Conservation (phyloP, 2,113 vertebrate genomes). For the Eretmochelys imbricata region DNA sequence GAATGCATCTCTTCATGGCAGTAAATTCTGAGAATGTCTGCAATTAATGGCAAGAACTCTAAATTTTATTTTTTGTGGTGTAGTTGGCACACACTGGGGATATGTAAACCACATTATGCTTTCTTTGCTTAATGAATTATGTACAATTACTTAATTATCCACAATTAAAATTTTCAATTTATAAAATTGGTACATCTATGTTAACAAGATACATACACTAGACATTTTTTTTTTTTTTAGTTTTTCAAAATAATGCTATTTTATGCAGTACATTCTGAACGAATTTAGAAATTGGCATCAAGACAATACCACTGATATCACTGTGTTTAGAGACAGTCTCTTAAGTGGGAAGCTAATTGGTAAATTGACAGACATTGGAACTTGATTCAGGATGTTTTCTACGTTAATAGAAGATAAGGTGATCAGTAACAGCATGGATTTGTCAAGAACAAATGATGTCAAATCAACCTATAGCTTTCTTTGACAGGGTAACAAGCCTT, state of each 20-base stretch:
- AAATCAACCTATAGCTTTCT: background rate
- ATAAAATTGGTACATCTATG: background rate
- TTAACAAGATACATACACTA: background rate
- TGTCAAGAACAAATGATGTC: background rate
- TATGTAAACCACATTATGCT: background rate
- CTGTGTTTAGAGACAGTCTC: background rate
- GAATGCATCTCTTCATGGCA: background rate
- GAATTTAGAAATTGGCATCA: background rate
- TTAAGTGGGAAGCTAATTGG: background rate
- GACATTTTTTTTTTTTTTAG: background rate
- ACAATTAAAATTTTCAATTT: background rate
- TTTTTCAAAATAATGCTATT: background rate
- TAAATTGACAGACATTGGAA: background rate
- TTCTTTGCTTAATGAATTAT: background rate
- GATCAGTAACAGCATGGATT: background rate
- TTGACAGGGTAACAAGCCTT: background rate
- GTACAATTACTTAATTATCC: background rate
- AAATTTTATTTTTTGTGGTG: background rate
- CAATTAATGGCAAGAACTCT: rapidly evolving
- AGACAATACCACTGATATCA: background rate
- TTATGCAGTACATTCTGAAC: background rate
- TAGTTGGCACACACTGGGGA: background rate
- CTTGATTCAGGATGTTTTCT: background rate
- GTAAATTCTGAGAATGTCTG: background rate
- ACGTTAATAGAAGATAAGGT: background rate